phyloP scores from a whole-genome alignment of 2,888 invertebrate genomes.

The Agrenia bidenticulata region DNA sequence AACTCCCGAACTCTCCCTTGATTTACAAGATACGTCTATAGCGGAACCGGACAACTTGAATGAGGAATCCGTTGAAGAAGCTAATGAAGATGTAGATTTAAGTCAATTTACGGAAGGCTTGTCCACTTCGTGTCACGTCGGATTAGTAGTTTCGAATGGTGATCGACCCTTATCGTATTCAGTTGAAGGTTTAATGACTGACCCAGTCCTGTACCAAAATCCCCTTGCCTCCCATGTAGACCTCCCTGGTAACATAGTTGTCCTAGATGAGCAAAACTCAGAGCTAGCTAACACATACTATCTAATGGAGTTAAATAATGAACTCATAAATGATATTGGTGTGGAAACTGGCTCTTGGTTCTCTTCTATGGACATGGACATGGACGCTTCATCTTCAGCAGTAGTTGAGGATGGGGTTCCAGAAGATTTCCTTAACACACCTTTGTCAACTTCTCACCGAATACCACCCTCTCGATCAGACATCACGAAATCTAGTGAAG shows the following conservation, averaged over 20 bases:
- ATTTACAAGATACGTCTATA: neutral
- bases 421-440: neutral
- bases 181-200: slow-evolving; percentile 39
- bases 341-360: slow-evolving; percentile 31
- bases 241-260: slow-evolving; percentile 32
- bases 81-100: slow-evolving; percentile 16
- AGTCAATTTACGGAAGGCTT: neutral
- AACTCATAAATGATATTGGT: slow-evolving; percentile 1
- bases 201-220: slow-evolving; percentile 38
- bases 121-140: slow-evolving; percentile 24
- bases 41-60: slow-evolving; percentile 23
- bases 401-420: neutral
- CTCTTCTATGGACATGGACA: slow-evolving; percentile 36
- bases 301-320: slow-evolving; percentile 29
- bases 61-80: slow-evolving; percentile 32
- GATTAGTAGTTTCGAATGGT: slow-evolving; percentile 43
- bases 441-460: neutral
- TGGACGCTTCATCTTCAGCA: neutral
- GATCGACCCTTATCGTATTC: slow-evolving; percentile 46
- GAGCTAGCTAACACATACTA: slow-evolving; percentile 43
- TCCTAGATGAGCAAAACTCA: slow-evolving; percentile 46
- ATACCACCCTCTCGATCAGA: neutral
- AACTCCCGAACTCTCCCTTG: slow-evolving; percentile 61
- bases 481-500: slow-evolving; percentile 23
- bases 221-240: slow-evolving; percentile 33